Percentiles rank a stretch among this genome's conserved stretches.
phyloP scores from a whole-genome alignment of 2,113 vertebrate genomes.

The Alaudala cheleensis region DNA sequence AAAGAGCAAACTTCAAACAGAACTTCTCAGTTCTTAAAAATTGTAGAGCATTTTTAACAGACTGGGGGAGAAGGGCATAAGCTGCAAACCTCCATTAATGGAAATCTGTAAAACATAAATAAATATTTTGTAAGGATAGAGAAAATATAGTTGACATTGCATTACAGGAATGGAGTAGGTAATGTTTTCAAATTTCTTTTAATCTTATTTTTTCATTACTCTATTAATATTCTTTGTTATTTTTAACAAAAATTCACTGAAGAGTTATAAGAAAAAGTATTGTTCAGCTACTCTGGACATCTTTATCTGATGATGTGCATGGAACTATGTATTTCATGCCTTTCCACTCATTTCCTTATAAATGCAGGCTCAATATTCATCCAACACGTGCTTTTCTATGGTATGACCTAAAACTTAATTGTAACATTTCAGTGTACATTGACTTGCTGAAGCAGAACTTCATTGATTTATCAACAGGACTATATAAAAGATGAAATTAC shows the following conservation, averaged over 20 bases:
- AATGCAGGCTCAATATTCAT: neutral
- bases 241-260: neutral
- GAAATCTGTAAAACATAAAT: neutral
- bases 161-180: neutral
- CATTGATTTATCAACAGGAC: neutral
- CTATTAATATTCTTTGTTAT: neutral
- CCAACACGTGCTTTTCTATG: neutral
- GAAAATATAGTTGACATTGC: neutral
- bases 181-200: neutral
- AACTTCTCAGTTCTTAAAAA: neutral
- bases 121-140: neutral
- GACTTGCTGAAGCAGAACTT: neutral
- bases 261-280: neutral
- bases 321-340: neutral
- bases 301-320: neutral
- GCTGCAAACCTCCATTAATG: neutral
- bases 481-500: neutral
- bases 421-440: neutral
- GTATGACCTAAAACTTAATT: neutral
- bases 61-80: fast-evolving
- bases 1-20: neutral
- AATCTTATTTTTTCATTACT: neutral
- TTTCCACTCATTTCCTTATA: neutral
- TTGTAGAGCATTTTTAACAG: neutral
- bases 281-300: neutral